Base-by-base conservation (phyloP, 2,113 vertebrate genomes). In the Arothron firmamentum region DNA sequence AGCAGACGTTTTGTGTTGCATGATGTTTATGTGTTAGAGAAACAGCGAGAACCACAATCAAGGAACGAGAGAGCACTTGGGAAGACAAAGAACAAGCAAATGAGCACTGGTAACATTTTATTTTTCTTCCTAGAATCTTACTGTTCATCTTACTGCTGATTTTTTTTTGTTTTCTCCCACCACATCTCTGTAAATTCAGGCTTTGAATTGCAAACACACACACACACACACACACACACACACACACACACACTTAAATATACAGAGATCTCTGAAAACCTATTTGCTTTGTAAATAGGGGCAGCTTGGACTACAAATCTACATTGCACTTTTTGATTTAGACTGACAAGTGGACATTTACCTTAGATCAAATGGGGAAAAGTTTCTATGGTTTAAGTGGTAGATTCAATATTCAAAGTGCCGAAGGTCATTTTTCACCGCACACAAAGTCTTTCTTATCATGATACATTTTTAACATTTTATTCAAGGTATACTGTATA, bases 11-110 rank as follows among this genome's bases (percentile, higher is more conserved):
- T 55, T 58, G 56, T 14, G 54, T 45, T 52, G 49, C 43, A 38
- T 38, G 21, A 45, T n/a, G 54, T 69, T 58, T 17, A 23, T 34
- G 62, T 66, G 62, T 61, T 62, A 14, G 51, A 21, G 38, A 59
- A 66, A 71, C 75, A 64, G 85, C 82, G 71, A 82, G 67, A 75
- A 64, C 60, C 71, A 88, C 86, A 88, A 87, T 87, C 81, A 80
- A 46, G 70, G 64, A 38, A 47, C 47, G 43, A 76, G 21, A 14
- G 48, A 46, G 16, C 2, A 46, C 12, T 38, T 38, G 34, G 6
- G 9, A 38, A 38, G 1, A 38, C 11, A 38, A 38, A 50, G n/a
- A 31, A 48, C 84, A 65, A 74, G 52, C 23, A 67, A 57, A 56
- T 50, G 49, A 62, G 67, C 71, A 81, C 72, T 75, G 10, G 38